Base-by-base conservation (phyloP, 2,797 vertebrate genomes). In the Acanthurus lineatus region DNA sequence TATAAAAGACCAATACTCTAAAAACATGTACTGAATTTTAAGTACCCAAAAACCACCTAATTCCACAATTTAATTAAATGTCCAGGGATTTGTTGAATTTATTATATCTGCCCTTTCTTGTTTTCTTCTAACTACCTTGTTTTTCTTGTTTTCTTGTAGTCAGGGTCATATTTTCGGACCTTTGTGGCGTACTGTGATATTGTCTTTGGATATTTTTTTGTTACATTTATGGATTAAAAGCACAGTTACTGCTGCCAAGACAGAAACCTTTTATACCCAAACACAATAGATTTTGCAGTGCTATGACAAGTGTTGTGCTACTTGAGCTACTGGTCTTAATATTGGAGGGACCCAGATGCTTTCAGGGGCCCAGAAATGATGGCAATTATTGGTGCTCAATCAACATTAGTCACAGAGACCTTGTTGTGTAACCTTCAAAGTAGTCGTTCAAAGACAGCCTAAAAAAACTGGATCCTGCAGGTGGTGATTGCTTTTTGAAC, bases 21-120 rank as follows among this genome's bases (percentile, higher is more conserved):
- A 61, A 64, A 44, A 58, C 61, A 25, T 59, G 52, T 7, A 0
- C 56, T 40, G 66, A 19, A 35, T 49, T 56, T 76, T 15, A 54
- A 51, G 7, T 35, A 35, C 32, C 16, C 0, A 0, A 5, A n/a
- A 38, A 35, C 15, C 22, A 9, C 17, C 35, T 11, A 3, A 44
- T 22, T 32, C 10, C 8, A 57, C 20, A 45, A 19, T n/a, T 1
- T 3, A 59, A 49, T 68, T 35, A 57, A 56, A 25, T 22, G 5
- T 51, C 48, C 19, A 38, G 45, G 8, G 8, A 73, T 44, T 61
- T 38, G 1, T 58, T 35, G 6, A 14, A 45, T 47, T 40, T 16
- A n/a, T 44, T 42, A 9, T 38, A 45, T 52, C 47, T 3, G 3
- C n/a, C 16, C 28, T 49, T 52, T 19, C 8, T 51, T 59, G 5